These are phyloP conservation scores for Druon quercuslanigerum DNA, from an alignment of 1,140 invertebrate genomes.

Conservation along the genomic window DNA sequence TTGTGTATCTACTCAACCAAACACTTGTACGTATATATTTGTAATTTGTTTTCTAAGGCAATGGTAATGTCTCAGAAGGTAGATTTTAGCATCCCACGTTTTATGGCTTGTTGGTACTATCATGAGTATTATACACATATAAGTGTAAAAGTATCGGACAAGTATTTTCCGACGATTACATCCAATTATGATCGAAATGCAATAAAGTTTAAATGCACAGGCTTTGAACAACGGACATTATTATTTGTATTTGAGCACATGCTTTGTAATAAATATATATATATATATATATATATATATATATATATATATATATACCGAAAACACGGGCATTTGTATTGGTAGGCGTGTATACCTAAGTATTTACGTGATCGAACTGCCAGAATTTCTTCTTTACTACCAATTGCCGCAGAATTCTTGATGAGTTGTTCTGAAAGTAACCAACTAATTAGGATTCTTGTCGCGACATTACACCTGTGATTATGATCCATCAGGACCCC, in stretches of 20 bases:
- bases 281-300: no score
- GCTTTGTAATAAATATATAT: no score
- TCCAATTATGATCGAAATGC: no score
- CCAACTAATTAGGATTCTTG: constrained; percentile 10
- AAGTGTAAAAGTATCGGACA: neutral
- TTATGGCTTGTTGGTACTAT: neutral
- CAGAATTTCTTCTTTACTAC: neutral
- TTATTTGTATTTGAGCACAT: no score
- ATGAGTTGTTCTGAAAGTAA: constrained; percentile 4
- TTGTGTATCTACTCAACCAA: constrained; percentile 26
- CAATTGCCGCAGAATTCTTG: neutral
- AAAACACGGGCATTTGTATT: neutral
- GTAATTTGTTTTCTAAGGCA: constrained; percentile 32
- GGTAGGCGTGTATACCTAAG: constrained; percentile 1
- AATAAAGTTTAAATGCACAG: no score
- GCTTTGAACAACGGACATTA: no score
- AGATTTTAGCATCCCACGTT: no score
- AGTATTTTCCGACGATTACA: no score
- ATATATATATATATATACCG: no score
- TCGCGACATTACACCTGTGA: constrained; percentile 18
- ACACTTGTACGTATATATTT: neutral
- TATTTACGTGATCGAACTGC: constrained; percentile 16
- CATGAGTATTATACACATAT: neutral
- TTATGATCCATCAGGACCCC: constrained; percentile 5
- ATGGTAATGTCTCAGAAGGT: constrained; percentile 9